phyloP scores from a whole-genome alignment of 2,113 vertebrate species.

The Onychostruthus taczanowskii region DNA sequence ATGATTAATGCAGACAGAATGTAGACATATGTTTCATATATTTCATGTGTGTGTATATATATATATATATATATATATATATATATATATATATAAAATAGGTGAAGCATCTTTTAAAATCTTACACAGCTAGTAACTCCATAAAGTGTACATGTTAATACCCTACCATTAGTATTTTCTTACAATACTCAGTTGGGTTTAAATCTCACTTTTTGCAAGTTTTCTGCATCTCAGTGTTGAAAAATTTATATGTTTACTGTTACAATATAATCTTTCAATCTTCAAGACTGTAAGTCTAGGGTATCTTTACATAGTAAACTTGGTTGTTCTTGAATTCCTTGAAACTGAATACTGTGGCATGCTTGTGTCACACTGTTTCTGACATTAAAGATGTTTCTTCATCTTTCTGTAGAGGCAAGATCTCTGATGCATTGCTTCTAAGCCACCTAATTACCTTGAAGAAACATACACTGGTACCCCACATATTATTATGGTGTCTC shows the following conservation, averaged over 20 bases:
- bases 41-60: accelerated
- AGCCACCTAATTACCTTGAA: neutral
- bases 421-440: neutral
- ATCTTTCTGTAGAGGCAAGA: neutral
- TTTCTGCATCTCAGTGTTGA: neutral
- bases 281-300: neutral
- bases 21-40: neutral
- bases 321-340: neutral
- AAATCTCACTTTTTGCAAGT: neutral
- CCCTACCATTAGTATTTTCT: neutral
- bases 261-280: neutral
- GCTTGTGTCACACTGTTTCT: neutral
- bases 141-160: neutral
- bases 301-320: neutral
- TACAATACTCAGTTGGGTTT: neutral
- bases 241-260: neutral
- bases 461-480: neutral
- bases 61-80: no score
- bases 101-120: neutral
- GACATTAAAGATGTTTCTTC: neutral
- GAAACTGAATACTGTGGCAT: neutral
- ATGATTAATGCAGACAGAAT: neutral
- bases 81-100: neutral
- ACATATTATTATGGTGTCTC: neutral
- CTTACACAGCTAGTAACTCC: neutral